phyloP scores from a whole-genome alignment of 2,888 invertebrate genomes.

The Drosophila nr. perissopoda region DNA sequence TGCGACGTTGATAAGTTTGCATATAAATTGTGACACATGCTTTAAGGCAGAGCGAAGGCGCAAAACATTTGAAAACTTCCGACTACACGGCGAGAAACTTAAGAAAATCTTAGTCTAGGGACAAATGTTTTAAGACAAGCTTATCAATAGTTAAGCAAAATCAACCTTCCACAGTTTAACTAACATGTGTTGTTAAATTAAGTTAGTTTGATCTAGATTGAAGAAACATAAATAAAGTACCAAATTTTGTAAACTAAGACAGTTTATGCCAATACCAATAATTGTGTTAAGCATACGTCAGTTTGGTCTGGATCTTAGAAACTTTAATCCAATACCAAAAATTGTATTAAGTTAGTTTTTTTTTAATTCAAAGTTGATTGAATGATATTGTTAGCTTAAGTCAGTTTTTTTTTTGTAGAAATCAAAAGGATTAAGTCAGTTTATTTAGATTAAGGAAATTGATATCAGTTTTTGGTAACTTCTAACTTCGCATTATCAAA shows the following conservation, averaged over 20 bases:
- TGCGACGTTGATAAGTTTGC: slow-evolving; percentile 79
- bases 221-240: neutral
- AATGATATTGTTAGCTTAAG: neutral
- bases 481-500: neutral
- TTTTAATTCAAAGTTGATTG: neutral
- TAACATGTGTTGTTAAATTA: neutral
- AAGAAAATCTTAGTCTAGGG: neutral
- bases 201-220: neutral
- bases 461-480: neutral
- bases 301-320: neutral
- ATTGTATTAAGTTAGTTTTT: neutral
- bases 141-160: neutral
- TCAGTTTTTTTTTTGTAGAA: neutral
- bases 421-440: fast-evolving
- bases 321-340: neutral
- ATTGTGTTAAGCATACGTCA: neutral
- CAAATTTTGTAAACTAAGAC: neutral
- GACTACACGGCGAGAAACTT: neutral
- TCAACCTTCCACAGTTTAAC: neutral
- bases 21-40: slow-evolving; percentile 78
- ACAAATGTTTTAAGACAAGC: neutral
- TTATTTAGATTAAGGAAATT: neutral
- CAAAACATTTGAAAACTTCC: slow-evolving; percentile 39
- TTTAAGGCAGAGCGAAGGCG: slow-evolving; percentile 8
- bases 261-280: neutral